Evolutionary conservation across 2,113 vertebrate species (phyloP).

Genomic region (Lagopus muta): DNA sequence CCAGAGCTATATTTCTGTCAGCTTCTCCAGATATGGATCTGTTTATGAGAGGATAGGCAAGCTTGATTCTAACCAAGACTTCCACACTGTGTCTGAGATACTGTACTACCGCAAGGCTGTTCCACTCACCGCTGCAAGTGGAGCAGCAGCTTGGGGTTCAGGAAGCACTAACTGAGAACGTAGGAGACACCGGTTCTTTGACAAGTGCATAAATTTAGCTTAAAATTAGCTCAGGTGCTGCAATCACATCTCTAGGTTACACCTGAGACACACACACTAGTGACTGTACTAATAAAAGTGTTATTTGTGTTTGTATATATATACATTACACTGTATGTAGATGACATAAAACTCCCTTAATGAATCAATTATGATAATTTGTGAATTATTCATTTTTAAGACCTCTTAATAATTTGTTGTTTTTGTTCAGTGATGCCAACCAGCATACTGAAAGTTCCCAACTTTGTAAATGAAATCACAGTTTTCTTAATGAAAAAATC

Average conservation of each 20-base stretch:
- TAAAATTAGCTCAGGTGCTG: background rate
- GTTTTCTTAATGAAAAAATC: background rate
- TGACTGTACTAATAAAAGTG: background rate
- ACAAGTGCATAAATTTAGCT: background rate
- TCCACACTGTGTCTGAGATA: background rate
- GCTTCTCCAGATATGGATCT: background rate
- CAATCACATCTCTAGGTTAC: background rate
- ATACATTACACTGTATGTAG: background rate
- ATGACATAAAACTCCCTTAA: background rate
- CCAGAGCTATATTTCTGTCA: background rate
- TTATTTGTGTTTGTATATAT: background rate
- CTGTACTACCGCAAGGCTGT: background rate
- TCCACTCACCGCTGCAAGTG: background rate
- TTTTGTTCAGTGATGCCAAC: background rate
- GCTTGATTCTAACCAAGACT: background rate
- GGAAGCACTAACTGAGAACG: background rate
- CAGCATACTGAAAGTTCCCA: background rate
- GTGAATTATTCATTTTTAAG: background rate
- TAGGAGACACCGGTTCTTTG: background rate
- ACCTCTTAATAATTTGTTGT: background rate
- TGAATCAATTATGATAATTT: background rate
- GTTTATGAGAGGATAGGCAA: background rate
- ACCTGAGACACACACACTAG: background rate
- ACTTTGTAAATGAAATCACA: background rate
- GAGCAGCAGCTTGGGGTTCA: fast-evolving